Base-by-base conservation (phyloP, 2,113 vertebrate species). In the Cariama cristata region DNA sequence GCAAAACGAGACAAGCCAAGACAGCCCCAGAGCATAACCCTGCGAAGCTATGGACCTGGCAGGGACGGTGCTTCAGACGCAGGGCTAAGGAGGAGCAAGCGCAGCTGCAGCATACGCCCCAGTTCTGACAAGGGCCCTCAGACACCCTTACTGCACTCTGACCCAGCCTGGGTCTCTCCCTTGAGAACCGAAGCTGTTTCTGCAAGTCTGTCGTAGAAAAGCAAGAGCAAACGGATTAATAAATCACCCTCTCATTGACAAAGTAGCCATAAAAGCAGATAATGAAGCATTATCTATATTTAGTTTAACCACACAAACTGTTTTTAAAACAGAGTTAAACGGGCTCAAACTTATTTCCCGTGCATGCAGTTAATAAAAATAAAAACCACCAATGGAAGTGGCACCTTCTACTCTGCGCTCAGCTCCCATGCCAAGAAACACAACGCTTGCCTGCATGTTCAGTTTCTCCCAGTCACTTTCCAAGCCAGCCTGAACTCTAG, bases 1-100 rank as follows among this genome's bases (percentile, higher is more conserved):
- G 81, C 81, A 82, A 82, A 96, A 58, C 3, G 2, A 59, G 86
- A 90, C 95, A 97, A 91, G 84, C 72, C 77, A 96, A 83, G 93
- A 69, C 94, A 97, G 66, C 73, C 58, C 22, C 77, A 87, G 74
- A 94, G 83, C 53, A 79, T 58, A 96, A 83, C 91, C 84, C 50
- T 17, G 49, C 4, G 3, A 85, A 93, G 35, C 79, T 82, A 45
- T 20, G 66, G 66, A 55, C 44, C 66, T 97, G 94, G 69, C 93
- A 96, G 45, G 56, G 71, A 66, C 1, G 5, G 38, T 58, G 73
- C 40, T 58, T 83, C 73, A 93, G 74, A 91, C 22, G 45, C 45
- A 33, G 42, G 21, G 42, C 40, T 64, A 14, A 81, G 92, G 62
- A 97, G 88, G 53, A 94, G 80, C 23, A 40, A 91, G 86, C n/a